phyloP scores from a whole-genome alignment of 2,113 vertebrate genomes.

The Sporophila hypoxantha region DNA sequence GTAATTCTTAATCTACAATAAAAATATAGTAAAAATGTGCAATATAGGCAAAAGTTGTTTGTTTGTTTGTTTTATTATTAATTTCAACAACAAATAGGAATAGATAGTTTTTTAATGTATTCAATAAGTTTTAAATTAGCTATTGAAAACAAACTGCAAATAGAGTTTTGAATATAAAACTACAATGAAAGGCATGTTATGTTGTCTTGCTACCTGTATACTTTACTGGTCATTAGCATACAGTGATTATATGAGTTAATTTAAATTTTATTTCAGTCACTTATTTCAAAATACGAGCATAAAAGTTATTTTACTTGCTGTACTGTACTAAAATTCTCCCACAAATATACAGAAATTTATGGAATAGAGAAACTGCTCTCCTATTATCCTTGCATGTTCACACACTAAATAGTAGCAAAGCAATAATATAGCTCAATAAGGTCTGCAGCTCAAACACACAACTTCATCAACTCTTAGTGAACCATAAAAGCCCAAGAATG shows the following conservation, averaged over 20 bases:
- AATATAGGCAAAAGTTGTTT: neutral
- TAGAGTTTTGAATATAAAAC: neutral
- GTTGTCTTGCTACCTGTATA: neutral
- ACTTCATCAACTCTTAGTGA: constrained; percentile 32
- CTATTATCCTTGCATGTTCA: neutral
- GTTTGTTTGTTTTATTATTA: neutral
- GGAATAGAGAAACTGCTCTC: neutral
- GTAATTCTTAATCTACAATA: neutral
- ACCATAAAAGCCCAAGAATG: constrained; percentile 28
- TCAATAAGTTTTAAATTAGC: neutral
- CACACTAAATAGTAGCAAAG: neutral
- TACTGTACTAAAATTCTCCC: neutral
- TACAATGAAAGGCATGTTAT: neutral
- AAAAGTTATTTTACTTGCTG: neutral
- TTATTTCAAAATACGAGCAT: constrained; percentile 27
- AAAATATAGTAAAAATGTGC: neutral
- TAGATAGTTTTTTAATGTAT: neutral
- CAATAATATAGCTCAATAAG: neutral
- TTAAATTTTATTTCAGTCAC: constrained; percentile 13
- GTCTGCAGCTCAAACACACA: neutral
- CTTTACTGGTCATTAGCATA: neutral
- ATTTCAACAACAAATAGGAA: neutral
- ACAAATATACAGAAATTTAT: neutral
- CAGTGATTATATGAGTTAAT: neutral
- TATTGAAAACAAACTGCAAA: neutral